Percentiles rank a stretch among this genome's conserved stretches.
Evolutionary conservation across 64 coral and sea anemone species (phyloP).

Genomic region (Pocillopora damicornis): DNA sequence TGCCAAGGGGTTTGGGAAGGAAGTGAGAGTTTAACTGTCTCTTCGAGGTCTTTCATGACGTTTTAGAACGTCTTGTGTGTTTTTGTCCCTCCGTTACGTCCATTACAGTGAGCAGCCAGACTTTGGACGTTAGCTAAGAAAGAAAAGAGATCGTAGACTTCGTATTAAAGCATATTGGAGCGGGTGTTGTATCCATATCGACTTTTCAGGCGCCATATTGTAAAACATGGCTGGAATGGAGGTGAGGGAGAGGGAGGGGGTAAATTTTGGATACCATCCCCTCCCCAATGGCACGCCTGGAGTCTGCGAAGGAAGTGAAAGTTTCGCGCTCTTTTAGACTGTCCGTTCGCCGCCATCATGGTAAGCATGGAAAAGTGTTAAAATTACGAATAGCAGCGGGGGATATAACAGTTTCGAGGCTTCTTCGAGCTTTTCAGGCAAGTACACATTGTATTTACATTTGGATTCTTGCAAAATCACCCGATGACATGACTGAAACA

Average conservation of each 20-base stretch:
- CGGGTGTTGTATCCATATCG: neutral
- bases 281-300: neutral
- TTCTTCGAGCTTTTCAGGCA: no score
- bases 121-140: neutral
- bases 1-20: neutral
- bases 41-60: neutral
- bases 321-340: no score
- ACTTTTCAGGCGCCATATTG: neutral
- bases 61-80: neutral
- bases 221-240: neutral
- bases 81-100: neutral
- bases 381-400: neutral
- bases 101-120: neutral
- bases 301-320: no score
- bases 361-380: constrained; percentile 22
- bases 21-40: no score
- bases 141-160: neutral
- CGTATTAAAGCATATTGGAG: neutral
- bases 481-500: constrained; percentile 19
- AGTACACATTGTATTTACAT: no score
- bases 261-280: no score
- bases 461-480: constrained; percentile 7
- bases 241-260: neutral
- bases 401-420: no score
- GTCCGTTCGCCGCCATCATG: neutral